Percentiles rank a stretch among this genome's conserved stretches.
Evolutionary conservation across 1,140 invertebrate genomes (phyloP).

Genomic region (Pinna nobilis): DNA sequence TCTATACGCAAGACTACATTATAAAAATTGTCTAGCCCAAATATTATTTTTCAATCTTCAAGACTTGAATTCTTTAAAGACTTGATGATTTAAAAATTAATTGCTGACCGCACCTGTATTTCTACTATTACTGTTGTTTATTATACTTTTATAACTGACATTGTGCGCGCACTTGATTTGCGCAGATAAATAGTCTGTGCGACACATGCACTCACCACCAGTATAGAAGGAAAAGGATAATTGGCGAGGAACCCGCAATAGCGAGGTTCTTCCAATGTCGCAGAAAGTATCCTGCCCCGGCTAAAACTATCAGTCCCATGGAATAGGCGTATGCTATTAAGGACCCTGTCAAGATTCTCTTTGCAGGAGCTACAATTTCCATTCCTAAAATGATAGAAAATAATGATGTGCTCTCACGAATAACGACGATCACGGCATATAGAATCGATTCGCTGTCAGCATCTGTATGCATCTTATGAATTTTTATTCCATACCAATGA

Average conservation of each 20-base stretch:
- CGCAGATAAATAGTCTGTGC: neutral
- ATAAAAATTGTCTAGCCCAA: too few relatives aligned
- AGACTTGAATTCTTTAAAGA: too few relatives aligned
- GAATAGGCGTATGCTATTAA: conserved; percentile 83
- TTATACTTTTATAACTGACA: neutral
- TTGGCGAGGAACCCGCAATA: conserved; percentile 83
- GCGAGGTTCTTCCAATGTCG: conserved; percentile 84
- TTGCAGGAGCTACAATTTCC: conserved; percentile 67
- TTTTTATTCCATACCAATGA: too few relatives aligned
- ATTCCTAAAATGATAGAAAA: conserved; percentile 47
- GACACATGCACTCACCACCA: conserved; percentile 36
- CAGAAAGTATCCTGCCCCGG: conserved; percentile 80
- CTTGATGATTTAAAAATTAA: too few relatives aligned
- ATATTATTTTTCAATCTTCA: too few relatives aligned
- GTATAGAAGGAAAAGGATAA: conserved; percentile 81
- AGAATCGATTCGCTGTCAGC: too few relatives aligned
- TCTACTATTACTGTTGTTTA: neutral
- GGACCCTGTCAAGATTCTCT: conserved; percentile 82
- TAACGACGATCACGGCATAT: too few relatives aligned
- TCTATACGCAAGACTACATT: too few relatives aligned
- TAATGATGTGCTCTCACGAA: too few relatives aligned
- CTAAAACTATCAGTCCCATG: conserved; percentile 80
- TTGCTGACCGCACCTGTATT: neutral
- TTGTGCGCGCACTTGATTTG: neutral
- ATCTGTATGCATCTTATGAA: too few relatives aligned